phyloP scores from a whole-genome alignment of 2,888 invertebrate genomes.

The Phengaris arion region DNA sequence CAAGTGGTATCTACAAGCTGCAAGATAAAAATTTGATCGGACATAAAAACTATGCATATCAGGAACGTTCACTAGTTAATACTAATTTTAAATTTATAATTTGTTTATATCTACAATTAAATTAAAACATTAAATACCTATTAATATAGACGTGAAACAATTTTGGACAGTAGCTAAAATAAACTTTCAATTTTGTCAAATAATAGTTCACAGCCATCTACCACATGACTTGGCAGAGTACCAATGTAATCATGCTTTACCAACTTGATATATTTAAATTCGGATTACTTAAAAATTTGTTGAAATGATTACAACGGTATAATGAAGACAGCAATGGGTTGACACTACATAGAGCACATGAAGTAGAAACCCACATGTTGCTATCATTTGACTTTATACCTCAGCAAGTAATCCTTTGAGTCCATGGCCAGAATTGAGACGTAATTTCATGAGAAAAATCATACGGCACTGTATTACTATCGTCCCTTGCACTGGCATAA shows the following conservation, averaged over 20 bases:
- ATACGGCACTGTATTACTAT: neutral
- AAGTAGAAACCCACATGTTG: neutral
- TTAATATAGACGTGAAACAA: constrained; percentile 9
- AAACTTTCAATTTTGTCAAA: constrained; percentile 39
- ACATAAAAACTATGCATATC: constrained; percentile 48
- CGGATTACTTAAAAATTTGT: neutral
- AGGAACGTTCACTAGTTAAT: constrained; percentile 61
- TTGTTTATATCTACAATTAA: constrained; percentile 43
- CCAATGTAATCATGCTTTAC: neutral
- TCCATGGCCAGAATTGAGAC: neutral
- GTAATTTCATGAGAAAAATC: neutral
- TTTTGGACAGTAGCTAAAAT: constrained; percentile 30
- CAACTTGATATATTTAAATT: constrained; percentile 3
- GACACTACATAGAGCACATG: no score
- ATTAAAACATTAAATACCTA: constrained; percentile 30
- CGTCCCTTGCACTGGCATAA: neutral
- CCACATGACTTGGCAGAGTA: constrained; percentile 37
- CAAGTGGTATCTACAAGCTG: constrained; percentile 32
- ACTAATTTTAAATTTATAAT: constrained; percentile 50
- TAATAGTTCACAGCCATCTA: constrained; percentile 48
- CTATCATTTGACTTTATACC: neutral
- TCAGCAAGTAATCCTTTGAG: neutral
- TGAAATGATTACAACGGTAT: constrained; percentile 2
- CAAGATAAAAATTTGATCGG: constrained; percentile 51
- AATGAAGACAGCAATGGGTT: no score